Base-by-base conservation (phyloP, 1,140 invertebrate species). In the Hyles vespertilio region DNA sequence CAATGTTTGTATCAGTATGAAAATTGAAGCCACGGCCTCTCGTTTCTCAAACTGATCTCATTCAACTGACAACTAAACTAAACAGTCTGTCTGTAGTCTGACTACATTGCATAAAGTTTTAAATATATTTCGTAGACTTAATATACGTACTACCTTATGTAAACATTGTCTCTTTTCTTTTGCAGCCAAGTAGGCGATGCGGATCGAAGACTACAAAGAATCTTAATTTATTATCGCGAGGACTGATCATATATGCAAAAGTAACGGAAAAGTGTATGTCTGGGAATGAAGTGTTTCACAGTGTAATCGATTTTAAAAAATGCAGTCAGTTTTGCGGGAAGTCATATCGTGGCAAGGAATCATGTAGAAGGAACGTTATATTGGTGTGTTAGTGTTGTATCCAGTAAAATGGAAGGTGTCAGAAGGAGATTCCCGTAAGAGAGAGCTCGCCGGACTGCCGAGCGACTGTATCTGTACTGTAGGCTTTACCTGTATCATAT, bases 381-480 rank as follows among this genome's bases (percentile, higher is more conserved):
- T 67, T 86, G 85, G 85, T 81, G 77, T 84, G 85, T 77, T 78
- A 85, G 83, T 86, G 85, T 88, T 88, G 85, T 88, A 86, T 88
- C 85, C 85, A 80, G 76, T 81, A 77, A 77, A 66, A 81, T 86
- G 85, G 85, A 88, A 88, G 85, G 78, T 68, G 72, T 72, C 62
- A 77, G 75, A 65, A 68, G 70, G 77, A 75, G 77, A 79, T 80
- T 86, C 85, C 85, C 85, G 83, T 74, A 74, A 74, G 69, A 58
- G 51, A 54, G 58, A 58, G 64, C 68, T 70, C 67, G 70, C 64
- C 36, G 36, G 36, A 40, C 36, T 40, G 36, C 36, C 8, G 36
- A 8, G 36, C 36, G 36, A 40, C 8, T 40, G 36, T 40, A 40
- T 40, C 36, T n/a, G n/a, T n/a, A n/a, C n/a, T n/a, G n/a, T 82